phyloP scores from a whole-genome alignment of 2,113 vertebrate species.

The Nerophis lumbriciformis region DNA sequence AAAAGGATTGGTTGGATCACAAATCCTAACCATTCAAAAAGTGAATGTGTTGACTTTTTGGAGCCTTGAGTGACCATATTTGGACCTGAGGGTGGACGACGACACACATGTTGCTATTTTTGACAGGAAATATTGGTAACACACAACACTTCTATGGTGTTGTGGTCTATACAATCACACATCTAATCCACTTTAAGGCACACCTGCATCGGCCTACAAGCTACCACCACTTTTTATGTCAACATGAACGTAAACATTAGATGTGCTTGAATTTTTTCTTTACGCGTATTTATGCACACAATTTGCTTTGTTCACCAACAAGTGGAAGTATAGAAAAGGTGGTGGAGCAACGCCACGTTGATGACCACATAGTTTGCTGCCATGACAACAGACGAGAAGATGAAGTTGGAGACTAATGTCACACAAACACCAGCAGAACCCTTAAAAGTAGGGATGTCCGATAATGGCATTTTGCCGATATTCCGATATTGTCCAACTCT shows the following conservation, averaged over 20 bases:
- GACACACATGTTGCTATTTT: not conserved
- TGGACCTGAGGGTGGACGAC: not conserved
- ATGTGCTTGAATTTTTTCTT: too few relatives aligned
- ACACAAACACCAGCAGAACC: constrained; percentile 1
- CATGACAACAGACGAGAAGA: constrained; percentile 3
- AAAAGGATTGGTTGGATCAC: not conserved
- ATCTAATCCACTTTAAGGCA: not conserved
- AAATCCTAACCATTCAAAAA: not conserved
- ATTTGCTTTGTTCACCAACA: constrained; percentile 26
- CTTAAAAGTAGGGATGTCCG: too few relatives aligned
- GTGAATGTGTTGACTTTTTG: not conserved
- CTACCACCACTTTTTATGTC: not conserved
- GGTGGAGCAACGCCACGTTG: constrained; percentile 7
- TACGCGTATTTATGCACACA: not conserved
- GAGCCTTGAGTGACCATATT: not conserved
- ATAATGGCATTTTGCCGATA: too few relatives aligned
- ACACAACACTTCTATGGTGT: not conserved
- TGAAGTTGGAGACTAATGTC: constrained; percentile 14
- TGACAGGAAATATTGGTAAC: not conserved
- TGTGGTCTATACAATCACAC: not conserved
- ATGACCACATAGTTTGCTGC: constrained; percentile 15
- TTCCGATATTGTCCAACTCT: too few relatives aligned
- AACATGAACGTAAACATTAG: not conserved
- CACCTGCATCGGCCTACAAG: not conserved
- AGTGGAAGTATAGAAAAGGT: constrained; percentile 19